Conservation (phyloP, 2,797 vertebrate species). For the Chrysocyon brachyurus region DNA sequence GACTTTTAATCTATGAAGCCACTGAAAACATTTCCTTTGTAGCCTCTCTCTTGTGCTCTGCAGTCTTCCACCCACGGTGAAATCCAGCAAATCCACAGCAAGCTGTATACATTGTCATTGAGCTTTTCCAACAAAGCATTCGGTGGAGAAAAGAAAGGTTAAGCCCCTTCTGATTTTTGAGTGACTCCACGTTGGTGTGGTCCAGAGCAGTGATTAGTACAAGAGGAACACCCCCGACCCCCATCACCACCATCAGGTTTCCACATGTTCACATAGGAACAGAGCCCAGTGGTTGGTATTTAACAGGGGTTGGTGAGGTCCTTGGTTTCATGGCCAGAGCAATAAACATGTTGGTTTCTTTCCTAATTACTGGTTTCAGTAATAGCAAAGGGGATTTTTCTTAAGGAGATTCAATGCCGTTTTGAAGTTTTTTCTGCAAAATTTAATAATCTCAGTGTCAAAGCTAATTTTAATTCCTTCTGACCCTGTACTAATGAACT, state of each 20-base stretch:
- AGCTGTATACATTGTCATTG: not conserved
- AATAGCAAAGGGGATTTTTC: slow-evolving; percentile 37
- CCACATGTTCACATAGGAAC: not conserved
- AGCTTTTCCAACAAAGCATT: not conserved
- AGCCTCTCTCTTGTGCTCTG: not conserved
- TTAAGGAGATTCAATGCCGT: not conserved
- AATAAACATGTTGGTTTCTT: slow-evolving; percentile 12
- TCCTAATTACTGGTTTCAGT: slow-evolving; percentile 10
- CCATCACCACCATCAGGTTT: not conserved
- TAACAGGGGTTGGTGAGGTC: not conserved
- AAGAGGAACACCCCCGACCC: not conserved
- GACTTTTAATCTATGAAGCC: not conserved
- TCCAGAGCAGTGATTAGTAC: not conserved
- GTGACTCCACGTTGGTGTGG: not conserved
- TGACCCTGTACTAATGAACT: not conserved
- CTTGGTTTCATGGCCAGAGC: not conserved
- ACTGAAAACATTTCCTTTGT: not conserved
- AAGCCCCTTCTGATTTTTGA: not conserved
- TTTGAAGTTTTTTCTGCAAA: slow-evolving; percentile 22
- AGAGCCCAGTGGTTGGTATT: not conserved
- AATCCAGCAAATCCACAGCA: not conserved
- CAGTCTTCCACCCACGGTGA: not conserved
- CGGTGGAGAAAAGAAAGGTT: not conserved
- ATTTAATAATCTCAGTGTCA: not conserved
- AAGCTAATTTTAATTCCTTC: slow-evolving; percentile 40